These are phyloP conservation scores for Myioborus melanocephalus DNA, from an alignment of 2,797 vertebrate genomes.

Conservation along the genomic window DNA sequence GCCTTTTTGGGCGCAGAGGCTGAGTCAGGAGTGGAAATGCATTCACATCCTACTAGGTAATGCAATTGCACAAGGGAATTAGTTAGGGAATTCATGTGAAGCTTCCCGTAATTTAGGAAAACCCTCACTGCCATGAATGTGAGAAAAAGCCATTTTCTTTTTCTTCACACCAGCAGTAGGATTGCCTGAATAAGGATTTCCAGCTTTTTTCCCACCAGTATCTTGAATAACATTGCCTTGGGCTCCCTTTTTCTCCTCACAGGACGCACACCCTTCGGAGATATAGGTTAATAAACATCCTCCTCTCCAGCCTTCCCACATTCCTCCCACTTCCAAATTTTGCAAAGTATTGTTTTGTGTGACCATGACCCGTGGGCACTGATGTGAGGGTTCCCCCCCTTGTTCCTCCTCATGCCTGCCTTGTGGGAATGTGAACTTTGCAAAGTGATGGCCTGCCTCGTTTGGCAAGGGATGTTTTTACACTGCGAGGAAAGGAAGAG, in stretches of 20 bases:
- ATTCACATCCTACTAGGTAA: background rate
- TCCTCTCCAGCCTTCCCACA: background rate
- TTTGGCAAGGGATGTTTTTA: background rate
- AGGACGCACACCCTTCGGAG: background rate
- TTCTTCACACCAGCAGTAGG: background rate
- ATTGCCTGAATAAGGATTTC: background rate
- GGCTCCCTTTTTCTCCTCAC: background rate
- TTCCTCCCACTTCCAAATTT: constrained; percentile 46
- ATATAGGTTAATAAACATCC: constrained; percentile 46
- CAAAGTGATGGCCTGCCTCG: background rate
- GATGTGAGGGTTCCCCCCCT: background rate
- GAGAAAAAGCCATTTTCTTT: background rate
- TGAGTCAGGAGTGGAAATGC: background rate
- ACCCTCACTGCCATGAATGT: background rate
- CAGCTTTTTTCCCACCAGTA: background rate
- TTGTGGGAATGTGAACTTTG: constrained; percentile 60
- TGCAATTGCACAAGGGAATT: background rate
- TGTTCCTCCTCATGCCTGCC: background rate
- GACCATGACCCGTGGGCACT: background rate
- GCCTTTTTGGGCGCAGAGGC: background rate
- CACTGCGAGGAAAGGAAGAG: background rate
- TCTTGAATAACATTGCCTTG: background rate
- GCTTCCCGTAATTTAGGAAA: background rate
- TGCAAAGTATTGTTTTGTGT: constrained; percentile 45
- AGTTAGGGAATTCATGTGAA: background rate